Evolutionary conservation across 1,140 invertebrate species (phyloP), one percentile per base, ranked within the genome.

Genomic region (Manduca sexta): DNA sequence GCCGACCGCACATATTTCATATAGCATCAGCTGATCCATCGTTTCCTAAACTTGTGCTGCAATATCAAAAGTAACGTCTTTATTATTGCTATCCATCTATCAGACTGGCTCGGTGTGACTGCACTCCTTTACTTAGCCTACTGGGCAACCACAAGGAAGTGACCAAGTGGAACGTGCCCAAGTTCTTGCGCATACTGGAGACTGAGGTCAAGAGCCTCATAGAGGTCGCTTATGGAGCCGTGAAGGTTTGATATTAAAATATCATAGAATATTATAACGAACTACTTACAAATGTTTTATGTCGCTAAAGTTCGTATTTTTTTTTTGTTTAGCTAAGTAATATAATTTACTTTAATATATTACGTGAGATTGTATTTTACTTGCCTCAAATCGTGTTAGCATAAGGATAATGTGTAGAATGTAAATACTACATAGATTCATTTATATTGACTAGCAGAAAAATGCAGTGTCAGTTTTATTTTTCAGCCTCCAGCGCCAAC

Each of bases 101-200:
- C 88, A 79, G 85, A 45, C 47, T 88, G n/a, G 72, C 90, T 5
- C 79, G 73, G 42, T 92, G 91, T 56, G 89, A 92, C 52, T 86
- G 85, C 49, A 88, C 89, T 2, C 89, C 91, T 0, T 85, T 93
- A 33, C 73, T 91, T 3, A 75, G 88, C 30, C 73, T 92, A 13
- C 72, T 93, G 1, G 91, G 91, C 49, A 81, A 81, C 56, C 81
- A 84, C 52, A 81, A 78, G 46, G 75, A 91, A 31, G 88, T 90
- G 45, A 83, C 86, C 18, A 85, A 79, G 13, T 90, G 91, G 56
- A 91, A 89, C 21, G 85, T 87, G 38, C 74, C 86, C 41, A 92
- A 91, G 58, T 90, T 91, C 26, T 89, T 91, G 59, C 78, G 90
- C 30, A 91, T 91, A 48, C 74, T 92, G 14, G 89, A 89, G 39